Evolutionary conservation across 2,113 vertebrate species (phyloP).

Genomic region (Catharus fuscescens): DNA sequence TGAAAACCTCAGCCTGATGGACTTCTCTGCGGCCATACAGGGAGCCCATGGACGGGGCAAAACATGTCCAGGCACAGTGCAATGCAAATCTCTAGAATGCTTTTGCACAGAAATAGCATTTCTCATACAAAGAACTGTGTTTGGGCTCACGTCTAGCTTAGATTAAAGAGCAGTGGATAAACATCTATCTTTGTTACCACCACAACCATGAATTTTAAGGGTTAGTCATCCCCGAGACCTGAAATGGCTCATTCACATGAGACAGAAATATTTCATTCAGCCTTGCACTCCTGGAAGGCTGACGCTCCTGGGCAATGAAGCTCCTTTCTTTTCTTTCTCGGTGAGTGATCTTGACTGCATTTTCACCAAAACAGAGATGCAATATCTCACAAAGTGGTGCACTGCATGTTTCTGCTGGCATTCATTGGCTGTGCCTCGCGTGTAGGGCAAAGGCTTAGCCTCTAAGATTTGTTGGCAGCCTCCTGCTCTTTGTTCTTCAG

Average conservation of each 20-base stretch:
- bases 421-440: not conserved
- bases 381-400: slow-evolving; percentile 2
- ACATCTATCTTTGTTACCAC: slow-evolving; percentile 44
- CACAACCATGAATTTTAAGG: slow-evolving; percentile 40
- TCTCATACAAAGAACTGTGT: not conserved
- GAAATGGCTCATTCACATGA: not conserved
- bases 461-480: slow-evolving; percentile 73
- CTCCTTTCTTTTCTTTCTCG: not conserved
- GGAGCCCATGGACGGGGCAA: not conserved
- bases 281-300: not conserved
- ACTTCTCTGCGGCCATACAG: fast-evolving
- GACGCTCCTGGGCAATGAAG: slow-evolving; percentile 15
- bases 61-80: not conserved
- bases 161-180: slow-evolving; percentile 3
- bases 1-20: not conserved
- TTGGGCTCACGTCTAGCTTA: slow-evolving; percentile 6
- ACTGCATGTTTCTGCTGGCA: slow-evolving; percentile 18
- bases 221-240: slow-evolving; percentile 16
- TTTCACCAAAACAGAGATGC: slow-evolving; percentile 31
- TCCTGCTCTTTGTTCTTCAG: slow-evolving; percentile 76
- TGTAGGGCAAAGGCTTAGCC: slow-evolving; percentile 43
- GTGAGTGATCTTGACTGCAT: slow-evolving; percentile 39
- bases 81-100: not conserved
- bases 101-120: not conserved
- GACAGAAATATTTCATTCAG: slow-evolving; percentile 10